These are phyloP conservation scores for Cacoxenus indagator DNA, from an alignment of 2,888 invertebrate genomes.

Conservation along the genomic window DNA sequence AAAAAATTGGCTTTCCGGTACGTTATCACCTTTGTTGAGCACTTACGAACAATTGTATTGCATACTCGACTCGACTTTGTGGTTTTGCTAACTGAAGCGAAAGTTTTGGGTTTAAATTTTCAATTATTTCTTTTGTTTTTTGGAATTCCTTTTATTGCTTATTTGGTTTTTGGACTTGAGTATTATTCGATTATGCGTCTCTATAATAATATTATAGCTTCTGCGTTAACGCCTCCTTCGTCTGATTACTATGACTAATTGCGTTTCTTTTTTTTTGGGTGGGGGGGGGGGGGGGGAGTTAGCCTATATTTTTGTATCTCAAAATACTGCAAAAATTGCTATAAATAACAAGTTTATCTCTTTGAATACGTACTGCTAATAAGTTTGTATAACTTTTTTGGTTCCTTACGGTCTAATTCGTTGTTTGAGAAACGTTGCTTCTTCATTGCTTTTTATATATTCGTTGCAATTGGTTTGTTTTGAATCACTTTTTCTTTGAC, in stretches of 20 bases:
- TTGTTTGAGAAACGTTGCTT: slow-evolving; percentile 72
- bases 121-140: slow-evolving; percentile 1
- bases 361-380: slow-evolving; percentile 37
- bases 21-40: no score
- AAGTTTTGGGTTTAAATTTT: neutral
- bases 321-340: slow-evolving; percentile 19
- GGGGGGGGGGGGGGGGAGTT: no score
- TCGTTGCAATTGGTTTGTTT: slow-evolving; percentile 62
- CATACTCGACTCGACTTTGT: neutral
- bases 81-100: neutral
- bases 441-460: slow-evolving; percentile 66
- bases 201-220: neutral
- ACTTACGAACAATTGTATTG: no score
- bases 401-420: slow-evolving; percentile 70
- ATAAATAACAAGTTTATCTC: slow-evolving; percentile 27
- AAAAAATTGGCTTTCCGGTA: no score
- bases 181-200: neutral
- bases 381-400: slow-evolving; percentile 23
- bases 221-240: neutral
- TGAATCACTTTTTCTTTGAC: slow-evolving; percentile 57
- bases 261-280: neutral
- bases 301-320: slow-evolving; percentile 1
- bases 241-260: neutral
- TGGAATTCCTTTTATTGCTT: slow-evolving; percentile 41
- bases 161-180: slow-evolving; percentile 15